These are phyloP conservation scores for Danaus chrysippus DNA, from an alignment of 2,888 invertebrate genomes.

Conservation along the genomic window DNA sequence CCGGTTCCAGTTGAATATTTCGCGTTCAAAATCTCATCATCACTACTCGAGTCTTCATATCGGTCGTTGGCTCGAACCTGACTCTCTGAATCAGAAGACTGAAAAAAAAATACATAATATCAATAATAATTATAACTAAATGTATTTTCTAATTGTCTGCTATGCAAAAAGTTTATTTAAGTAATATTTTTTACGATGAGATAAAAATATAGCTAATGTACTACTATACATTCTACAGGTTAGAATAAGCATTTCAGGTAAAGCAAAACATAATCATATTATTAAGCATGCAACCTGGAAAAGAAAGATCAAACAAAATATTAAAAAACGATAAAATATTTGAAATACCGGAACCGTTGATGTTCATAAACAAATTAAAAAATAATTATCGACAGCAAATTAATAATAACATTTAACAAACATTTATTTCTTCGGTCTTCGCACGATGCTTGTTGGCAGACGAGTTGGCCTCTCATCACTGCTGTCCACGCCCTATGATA, in stretches of 20 bases:
- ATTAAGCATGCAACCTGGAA: too few relatives aligned
- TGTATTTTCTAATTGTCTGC: too few relatives aligned
- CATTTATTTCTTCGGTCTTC: conserved; percentile 76
- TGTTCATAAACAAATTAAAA: background rate
- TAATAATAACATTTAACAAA: conserved; percentile 44
- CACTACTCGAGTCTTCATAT: conserved; percentile 66
- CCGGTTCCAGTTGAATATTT: conserved; percentile 51
- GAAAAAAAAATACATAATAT: conserved; percentile 32
- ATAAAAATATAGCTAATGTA: too few relatives aligned
- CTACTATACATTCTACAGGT: too few relatives aligned
- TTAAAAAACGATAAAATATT: too few relatives aligned
- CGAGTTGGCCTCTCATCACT: conserved; percentile 63
- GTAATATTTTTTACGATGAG: too few relatives aligned
- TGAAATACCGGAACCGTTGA: too few relatives aligned
- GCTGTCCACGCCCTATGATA: conserved; percentile 70
- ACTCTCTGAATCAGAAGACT: conserved; percentile 66
- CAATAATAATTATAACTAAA: background rate
- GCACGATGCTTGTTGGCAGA: conserved; percentile 67
- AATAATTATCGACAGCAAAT: conserved; percentile 9
- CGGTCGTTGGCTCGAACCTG: conserved; percentile 55
- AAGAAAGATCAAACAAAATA: too few relatives aligned
- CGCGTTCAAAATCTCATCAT: conserved; percentile 64
- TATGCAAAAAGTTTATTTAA: too few relatives aligned
- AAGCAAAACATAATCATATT: too few relatives aligned
- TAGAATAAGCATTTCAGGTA: too few relatives aligned